These are phyloP conservation scores for Thunnus thynnus DNA, from an alignment of 2,113 vertebrate genomes.

Conservation along the genomic window DNA sequence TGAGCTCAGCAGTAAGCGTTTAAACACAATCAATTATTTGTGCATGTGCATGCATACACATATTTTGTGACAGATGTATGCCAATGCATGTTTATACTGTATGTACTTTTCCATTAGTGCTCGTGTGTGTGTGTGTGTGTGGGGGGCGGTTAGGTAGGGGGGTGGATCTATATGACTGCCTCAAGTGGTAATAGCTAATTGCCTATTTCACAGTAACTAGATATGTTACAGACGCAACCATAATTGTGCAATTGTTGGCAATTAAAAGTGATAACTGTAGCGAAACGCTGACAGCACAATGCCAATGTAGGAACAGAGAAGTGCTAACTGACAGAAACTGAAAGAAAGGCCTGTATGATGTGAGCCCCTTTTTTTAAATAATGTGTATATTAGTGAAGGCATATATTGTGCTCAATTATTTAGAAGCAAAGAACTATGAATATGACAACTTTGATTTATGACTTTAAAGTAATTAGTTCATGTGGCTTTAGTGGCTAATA, in stretches of 20 bases:
- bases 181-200: slow-evolving; percentile 31
- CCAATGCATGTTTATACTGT: not conserved
- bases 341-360: not conserved
- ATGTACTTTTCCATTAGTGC: not conserved
- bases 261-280: slow-evolving; percentile 41
- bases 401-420: not conserved
- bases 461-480: not conserved
- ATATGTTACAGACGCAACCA: slow-evolving; percentile 3
- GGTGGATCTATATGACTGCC: not conserved
- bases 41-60: not conserved
- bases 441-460: not conserved
- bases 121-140: not conserved
- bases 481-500: not conserved
- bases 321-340: slow-evolving; percentile 34
- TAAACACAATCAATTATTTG: slow-evolving; percentile 1
- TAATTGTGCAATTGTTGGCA: slow-evolving; percentile 37
- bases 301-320: not conserved
- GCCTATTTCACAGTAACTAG: slow-evolving; percentile 19
- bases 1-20: slow-evolving; percentile 24
- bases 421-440: not conserved
- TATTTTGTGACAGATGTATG: not conserved
- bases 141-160: not conserved
- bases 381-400: not conserved
- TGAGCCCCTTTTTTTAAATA: not conserved
- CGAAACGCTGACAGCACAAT: slow-evolving; percentile 7